Evolutionary conservation across 2,113 vertebrate species (phyloP).

Genomic region (Erpornis zantholeuca): DNA sequence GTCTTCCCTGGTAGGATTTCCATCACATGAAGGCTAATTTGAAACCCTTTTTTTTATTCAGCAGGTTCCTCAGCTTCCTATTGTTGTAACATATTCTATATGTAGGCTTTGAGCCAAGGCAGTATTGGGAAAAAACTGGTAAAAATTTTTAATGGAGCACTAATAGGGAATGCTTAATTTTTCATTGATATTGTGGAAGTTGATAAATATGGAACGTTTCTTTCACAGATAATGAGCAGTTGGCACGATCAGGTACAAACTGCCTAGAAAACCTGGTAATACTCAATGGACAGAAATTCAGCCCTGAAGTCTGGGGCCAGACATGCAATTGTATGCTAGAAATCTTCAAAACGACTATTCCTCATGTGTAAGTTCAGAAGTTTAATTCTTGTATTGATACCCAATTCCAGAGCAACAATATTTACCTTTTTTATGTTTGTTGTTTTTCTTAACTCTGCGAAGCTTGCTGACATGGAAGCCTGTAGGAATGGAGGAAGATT

Average conservation of each 20-base stretch:
- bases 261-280: slow-evolving; percentile 98
- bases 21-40: neutral
- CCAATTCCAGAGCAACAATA: neutral
- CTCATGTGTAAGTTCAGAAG: slow-evolving; percentile 75
- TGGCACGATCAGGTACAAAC: slow-evolving; percentile 96
- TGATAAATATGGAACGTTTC: neutral
- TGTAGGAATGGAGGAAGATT: slow-evolving; percentile 88
- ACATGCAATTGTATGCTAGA: slow-evolving; percentile 95
- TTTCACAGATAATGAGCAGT: slow-evolving; percentile 91
- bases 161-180: neutral
- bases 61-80: neutral
- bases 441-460: neutral
- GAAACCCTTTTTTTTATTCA: neutral
- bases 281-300: slow-evolving; percentile 95
- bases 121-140: neutral
- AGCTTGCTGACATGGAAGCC: slow-evolving; percentile 96
- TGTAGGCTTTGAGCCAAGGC: neutral
- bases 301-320: slow-evolving; percentile 89
- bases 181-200: neutral
- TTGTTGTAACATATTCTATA: neutral
- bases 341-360: slow-evolving; percentile 96
- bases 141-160: neutral
- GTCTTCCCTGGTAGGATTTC: neutral
- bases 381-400: neutral
- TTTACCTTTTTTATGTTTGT: neutral